Evolutionary conservation across 2,113 vertebrate genomes (phyloP).

Genomic region (Podarcis muralis): DNA sequence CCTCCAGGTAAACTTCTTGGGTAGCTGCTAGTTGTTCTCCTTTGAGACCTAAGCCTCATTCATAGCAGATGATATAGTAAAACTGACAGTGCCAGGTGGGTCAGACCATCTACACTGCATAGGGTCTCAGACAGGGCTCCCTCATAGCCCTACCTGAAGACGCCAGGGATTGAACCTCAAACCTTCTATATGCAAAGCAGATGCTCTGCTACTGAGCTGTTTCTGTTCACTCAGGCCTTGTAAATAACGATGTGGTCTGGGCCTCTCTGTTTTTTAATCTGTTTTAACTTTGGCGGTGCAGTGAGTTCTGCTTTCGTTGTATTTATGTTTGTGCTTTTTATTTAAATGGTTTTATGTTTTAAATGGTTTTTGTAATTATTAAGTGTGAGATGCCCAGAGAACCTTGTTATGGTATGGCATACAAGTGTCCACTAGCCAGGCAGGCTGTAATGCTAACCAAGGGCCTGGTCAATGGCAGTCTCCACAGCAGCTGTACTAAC

Average conservation of each 20-base stretch:
- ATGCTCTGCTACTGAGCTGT: too few species aligned
- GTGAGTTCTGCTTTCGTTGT: neutral
- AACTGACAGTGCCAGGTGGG: neutral
- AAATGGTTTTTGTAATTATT: neutral
- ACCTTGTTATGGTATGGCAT: neutral
- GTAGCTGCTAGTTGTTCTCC: neutral
- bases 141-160: too few species aligned
- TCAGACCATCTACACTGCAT: too few species aligned
- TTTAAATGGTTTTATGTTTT: neutral
- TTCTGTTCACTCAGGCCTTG: neutral
- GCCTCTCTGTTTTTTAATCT: neutral
- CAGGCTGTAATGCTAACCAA: neutral
- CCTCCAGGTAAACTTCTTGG: slow-evolving; percentile 82
- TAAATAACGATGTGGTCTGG: neutral
- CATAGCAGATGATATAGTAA: neutral
- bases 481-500: neutral
- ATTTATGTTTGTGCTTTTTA: neutral
- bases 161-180: too few species aligned
- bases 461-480: neutral
- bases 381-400: too few species aligned
- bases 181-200: too few species aligned
- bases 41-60: too few species aligned
- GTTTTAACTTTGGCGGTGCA: neutral
- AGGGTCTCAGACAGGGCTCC: too few species aligned
- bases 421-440: neutral